Base-by-base conservation (phyloP, 2,113 vertebrate species). In the Todiramphus chloris region DNA sequence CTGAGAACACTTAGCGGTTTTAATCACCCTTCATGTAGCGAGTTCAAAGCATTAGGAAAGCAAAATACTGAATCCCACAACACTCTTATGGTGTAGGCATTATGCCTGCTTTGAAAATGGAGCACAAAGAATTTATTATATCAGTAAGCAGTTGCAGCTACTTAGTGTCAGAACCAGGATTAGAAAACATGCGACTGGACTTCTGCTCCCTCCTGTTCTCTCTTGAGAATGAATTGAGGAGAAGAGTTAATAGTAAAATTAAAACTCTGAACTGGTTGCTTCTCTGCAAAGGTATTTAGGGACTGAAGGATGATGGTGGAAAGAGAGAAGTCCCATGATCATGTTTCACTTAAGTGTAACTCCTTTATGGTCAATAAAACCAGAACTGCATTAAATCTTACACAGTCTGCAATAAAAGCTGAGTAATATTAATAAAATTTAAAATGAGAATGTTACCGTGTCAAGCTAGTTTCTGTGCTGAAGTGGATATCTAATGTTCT, bases 51-150 rank as follows among this genome's bases (percentile, higher is more conserved):
- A 50, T 82, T 89, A 64, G 48, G 60, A 94, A 72, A 73, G 74
- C 30, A 73, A 92, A 93, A 85, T 62, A 73, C 68, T 0, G 17
- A 93, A 90, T 92, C 89, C 51, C 63, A 73, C 73, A 93, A 44
- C 78, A 67, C 67, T 83, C 84, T 62, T 90, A 31, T 0, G 5
- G 64, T n/a, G 50, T 69, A 59, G 67, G 55, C 77, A 53, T 94
- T 95, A 68, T 86, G 39, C 58, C 55, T 91, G 28, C 89, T 93
- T 90, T 89, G 87, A 77, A 83, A 96, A 69, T 1, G 1, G 31
- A 35, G n/a, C 59, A 93, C 94, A 89, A 96, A 93, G 94, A 73
- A 73, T 91, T 85, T 58, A 83, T 96, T 95, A 8, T 87, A 27
- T 76, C 37, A 37, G 11, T 93, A 88, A 88, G 90, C 35, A 73